Base-by-base conservation (phyloP, 1,140 invertebrate genomes). In the Druon quercuslanigerum region DNA sequence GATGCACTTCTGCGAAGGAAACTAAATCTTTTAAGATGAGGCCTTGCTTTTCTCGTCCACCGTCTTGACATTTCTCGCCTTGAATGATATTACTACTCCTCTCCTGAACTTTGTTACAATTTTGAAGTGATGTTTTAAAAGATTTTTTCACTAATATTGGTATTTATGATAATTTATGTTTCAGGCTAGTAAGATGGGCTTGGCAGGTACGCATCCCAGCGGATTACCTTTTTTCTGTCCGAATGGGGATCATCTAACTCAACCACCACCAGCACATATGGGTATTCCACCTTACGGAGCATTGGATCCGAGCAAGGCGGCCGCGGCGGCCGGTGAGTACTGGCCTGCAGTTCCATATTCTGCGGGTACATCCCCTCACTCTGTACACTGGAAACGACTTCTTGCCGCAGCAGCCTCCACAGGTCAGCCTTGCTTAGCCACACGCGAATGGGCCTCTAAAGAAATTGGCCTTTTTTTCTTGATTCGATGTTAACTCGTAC, bases 241-340 rank as follows among this genome's bases (percentile, higher is more conserved):
- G 84, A 97, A 97, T 88, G 97, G 97, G 72, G 93, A 93, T 66
- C 94, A 94, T 57, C 92, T 97, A 83, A 94, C 96, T 51, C 97
- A 98, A 91, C 98, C 98, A 75, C 98, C 98, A 20, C 98, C 98
- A 14, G 98, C 98, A 81, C 98, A 99, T 90, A 99, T 98, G 96
- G 98, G 98, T 84, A 98, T 98, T 84, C 96, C 97, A 76, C 97
- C 97, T 57, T 98, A 98, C 91, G 91, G 90, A 60, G 96, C 97
- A 90, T 92, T 96, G 89, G 96, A 96, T 91, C 94, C 95, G 57
- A 95, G 96, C 87, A 93, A 92, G 84, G 92, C 92, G 84, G 92
- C 92, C 74, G 90, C 91, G 57, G 89, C 89, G 79, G 90, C 92
- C 84, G 90, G 90, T 91, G 88, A 92, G 95, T 94, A 92, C 83